Evolutionary conservation across 2,888 invertebrate species (phyloP).

Genomic region (Thelaira solivaga): DNA sequence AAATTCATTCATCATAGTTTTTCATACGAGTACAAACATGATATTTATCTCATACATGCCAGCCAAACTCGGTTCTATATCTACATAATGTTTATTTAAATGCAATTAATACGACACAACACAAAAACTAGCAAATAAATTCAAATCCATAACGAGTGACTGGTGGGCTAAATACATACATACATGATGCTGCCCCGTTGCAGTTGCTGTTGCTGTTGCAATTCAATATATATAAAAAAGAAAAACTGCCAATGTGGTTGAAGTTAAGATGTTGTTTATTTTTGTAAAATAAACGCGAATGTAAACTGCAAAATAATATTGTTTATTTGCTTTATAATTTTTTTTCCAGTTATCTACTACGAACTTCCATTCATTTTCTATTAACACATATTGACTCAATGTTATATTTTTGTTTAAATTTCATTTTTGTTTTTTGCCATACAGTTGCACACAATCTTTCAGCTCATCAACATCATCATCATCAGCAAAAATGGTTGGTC

Average conservation of each 20-base stretch:
- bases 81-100: slow-evolving; percentile 32
- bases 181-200: no score
- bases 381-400: slow-evolving; percentile 54
- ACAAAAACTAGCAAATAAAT: not conserved
- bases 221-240: slow-evolving; percentile 20
- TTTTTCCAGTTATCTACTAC: slow-evolving; percentile 29
- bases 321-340: slow-evolving; percentile 43
- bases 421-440: not conserved
- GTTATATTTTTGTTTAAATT: slow-evolving; percentile 32
- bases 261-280: slow-evolving; percentile 31
- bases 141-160: not conserved
- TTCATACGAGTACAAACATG: not conserved
- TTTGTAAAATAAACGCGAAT: slow-evolving; percentile 15
- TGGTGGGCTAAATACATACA: no score
- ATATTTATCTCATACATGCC: slow-evolving; percentile 40
- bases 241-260: slow-evolving; percentile 11
- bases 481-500: not conserved
- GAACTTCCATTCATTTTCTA: slow-evolving; percentile 45
- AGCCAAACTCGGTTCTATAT: slow-evolving; percentile 10
- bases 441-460: not conserved
- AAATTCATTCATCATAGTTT: slow-evolving; percentile 57
- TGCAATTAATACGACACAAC: slow-evolving; percentile 30
- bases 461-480: slow-evolving; percentile 27
- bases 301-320: slow-evolving; percentile 30
- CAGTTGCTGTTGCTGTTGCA: not conserved